Percentiles rank a stretch among this genome's conserved stretches.
These are phyloP conservation scores for Nudaria mundana DNA, from an alignment of 2,888 invertebrate genomes.

Conservation along the genomic window DNA sequence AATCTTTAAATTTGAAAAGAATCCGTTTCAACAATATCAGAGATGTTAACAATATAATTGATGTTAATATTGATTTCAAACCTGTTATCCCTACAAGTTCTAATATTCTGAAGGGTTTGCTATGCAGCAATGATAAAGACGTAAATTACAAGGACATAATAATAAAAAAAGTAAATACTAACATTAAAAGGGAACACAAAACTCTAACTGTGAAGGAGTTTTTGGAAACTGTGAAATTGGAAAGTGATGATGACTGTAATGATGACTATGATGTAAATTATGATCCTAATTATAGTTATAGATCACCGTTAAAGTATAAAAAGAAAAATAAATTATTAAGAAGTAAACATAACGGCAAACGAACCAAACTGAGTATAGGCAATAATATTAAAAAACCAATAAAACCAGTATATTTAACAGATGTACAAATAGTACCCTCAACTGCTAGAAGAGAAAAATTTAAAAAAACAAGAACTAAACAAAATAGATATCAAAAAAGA, in stretches of 20 bases:
- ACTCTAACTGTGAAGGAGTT: slow-evolving; percentile 44
- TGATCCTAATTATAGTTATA: slow-evolving; percentile 10
- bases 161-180: slow-evolving; percentile 37
- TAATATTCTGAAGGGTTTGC: slow-evolving; percentile 19
- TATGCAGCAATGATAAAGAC: slow-evolving; percentile 21
- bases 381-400: slow-evolving; percentile 26
- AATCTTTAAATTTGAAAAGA: slow-evolving; percentile 34
- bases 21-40: slow-evolving; percentile 46
- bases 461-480: background rate
- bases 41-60: slow-evolving; percentile 49
- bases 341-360: slow-evolving; percentile 15
- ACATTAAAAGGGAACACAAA: slow-evolving; percentile 18
- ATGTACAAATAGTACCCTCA: slow-evolving; percentile 35
- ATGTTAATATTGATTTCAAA: slow-evolving; percentile 32
- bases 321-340: slow-evolving; percentile 9
- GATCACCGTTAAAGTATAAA: background rate
- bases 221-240: slow-evolving; percentile 43
- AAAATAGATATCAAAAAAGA: slow-evolving; percentile 6
- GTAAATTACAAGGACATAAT: slow-evolving; percentile 33
- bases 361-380: slow-evolving; percentile 15
- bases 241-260: slow-evolving; percentile 36
- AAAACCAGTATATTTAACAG: slow-evolving; percentile 45
- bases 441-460: slow-evolving; percentile 3
- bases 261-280: slow-evolving; percentile 30
- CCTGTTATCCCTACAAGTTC: slow-evolving; percentile 18